Evolutionary conservation across 2,888 invertebrate species (phyloP), one percentile per base, ranked within the genome.

Genomic region (Homarus gammarus): DNA sequence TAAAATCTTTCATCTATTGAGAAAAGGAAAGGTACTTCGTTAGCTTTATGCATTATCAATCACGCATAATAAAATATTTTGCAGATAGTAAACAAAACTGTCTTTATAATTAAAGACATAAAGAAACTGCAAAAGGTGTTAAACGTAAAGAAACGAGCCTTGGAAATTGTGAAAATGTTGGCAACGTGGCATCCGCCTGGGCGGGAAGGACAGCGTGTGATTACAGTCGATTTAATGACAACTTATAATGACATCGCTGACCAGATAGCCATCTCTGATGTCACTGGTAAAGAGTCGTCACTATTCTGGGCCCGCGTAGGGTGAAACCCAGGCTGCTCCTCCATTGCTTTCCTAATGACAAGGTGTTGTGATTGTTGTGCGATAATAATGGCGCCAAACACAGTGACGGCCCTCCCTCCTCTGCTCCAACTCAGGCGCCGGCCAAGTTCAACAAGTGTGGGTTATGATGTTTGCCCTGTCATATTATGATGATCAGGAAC

Each of bases 161-260:
- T 8, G 68, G 68, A 68, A 68, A 31, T n/a, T n/a, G 31, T n/a
- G 31, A 27, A 31, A 68, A 31, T n/a, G 68, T 18, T 18, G 31
- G 22, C n/a, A n/a, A n/a, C n/a, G n/a, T n/a, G n/a, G n/a, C 44
- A 5, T 18, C 27, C 31, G 15, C 70, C 33, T 31, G 31, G 27
- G 15, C 33, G 70, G 27, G 22, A n/a, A 27, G 70, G 44, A 75
- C 75, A 44, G 44, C 44, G 44, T 40, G 40, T 79, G 79, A 79
- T 79, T 61, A 79, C 79, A 79, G 22, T 79, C 79, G 79, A 79
- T 61, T 36, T 79, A 79, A 79, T 79, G 79, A 79, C 61, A 79
- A 36, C 79, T 22, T 79, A 56, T 61, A 79, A 79, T 51, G 79
- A 56, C 51, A 79, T 18, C 36, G 79, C 61, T 61, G 56, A 56